Evolutionary conservation across 2,797 vertebrate species (phyloP), one percentile per base, ranked within the genome.

Genomic region (Tympanoctomys barrerae): DNA sequence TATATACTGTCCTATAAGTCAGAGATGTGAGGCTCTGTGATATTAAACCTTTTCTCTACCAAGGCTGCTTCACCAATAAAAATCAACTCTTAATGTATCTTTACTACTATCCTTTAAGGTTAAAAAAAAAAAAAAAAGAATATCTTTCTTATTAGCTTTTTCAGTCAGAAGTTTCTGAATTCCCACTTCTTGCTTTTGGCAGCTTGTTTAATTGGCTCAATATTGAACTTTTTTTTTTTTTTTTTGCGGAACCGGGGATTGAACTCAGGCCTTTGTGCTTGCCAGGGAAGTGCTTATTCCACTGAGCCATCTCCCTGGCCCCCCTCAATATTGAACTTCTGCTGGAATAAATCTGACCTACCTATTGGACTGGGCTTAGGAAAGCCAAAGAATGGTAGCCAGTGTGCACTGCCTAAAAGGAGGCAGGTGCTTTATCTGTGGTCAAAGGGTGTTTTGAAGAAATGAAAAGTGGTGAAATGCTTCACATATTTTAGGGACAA

Each of bases 81-180:
- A 94, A 39, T 33, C 52, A 92, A 70, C 73, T 92, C 70, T 89
- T 94, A 62, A 90, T 7, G 81, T 3, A 81, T 18, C 18, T 71
- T 33, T 18, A 87, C 21, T 73, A 84, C 57, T 68, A 7, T 73
- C 89, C 49, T 91, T 85, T 54, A 10, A 91, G 85, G 31, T 66
- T 42, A 36, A 42, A 42, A 14, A 49, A 79, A 71, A 90, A 39
- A 39, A 39, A 39, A 39, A 39, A n/a, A n/a, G 16, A 71, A 5
- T 68, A 75, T 52, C 59, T 93, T 94, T 92, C 84, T 94, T 91
- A 93, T 79, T 91, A 89, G 36, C 33, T 81, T 94, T 93, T 91
- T 73, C 49, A 81, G 10, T 85, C 91, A 79, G 64, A 83, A 2
- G 5, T 89, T 92, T 96, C 39, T 42, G 5, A 42, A 42, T 42